A percentile compares a stretch with the other conserved stretches of the same genome.
Conservation (phyloP, 2,888 invertebrate genomes). For the Sturmia bella region DNA sequence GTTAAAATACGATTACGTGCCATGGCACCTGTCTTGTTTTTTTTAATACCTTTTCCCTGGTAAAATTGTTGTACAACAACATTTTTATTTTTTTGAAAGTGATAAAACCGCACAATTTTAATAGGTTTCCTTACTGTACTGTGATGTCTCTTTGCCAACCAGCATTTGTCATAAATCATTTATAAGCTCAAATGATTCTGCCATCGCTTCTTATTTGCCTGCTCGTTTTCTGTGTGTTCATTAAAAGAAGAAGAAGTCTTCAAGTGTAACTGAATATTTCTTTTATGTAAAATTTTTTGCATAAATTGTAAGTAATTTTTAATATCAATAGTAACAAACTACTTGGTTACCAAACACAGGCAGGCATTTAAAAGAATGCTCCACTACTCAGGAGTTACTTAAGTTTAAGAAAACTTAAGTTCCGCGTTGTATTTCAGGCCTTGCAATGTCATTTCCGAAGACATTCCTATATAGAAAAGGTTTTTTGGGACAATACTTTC, state of each 20-base stretch:
- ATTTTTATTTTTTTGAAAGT: constrained; percentile 1
- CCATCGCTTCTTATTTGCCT: neutral
- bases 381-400: too few species aligned
- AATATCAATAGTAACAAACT: constrained; percentile 57
- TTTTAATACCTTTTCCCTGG: constrained; percentile 22
- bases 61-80: constrained; percentile 8
- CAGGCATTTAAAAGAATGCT: constrained; percentile 27
- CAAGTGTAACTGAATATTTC: constrained; percentile 11
- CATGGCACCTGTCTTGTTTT: constrained; percentile 53
- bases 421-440: too few species aligned
- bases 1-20: constrained; percentile 60
- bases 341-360: neutral
- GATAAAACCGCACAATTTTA: neutral
- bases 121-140: constrained; percentile 5
- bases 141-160: constrained; percentile 11
- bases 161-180: constrained; percentile 52
- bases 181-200: constrained; percentile 36
- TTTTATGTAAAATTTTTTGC: constrained; percentile 19
- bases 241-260: constrained; percentile 9
- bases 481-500: too few species aligned
- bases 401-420: too few species aligned
- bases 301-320: constrained; percentile 51
- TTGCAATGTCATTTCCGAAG: too few species aligned
- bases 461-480: too few species aligned
- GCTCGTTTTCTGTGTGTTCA: neutral